phyloP scores from a whole-genome alignment of 2,888 invertebrate genomes.

The Leptinotarsa tumamoca region DNA sequence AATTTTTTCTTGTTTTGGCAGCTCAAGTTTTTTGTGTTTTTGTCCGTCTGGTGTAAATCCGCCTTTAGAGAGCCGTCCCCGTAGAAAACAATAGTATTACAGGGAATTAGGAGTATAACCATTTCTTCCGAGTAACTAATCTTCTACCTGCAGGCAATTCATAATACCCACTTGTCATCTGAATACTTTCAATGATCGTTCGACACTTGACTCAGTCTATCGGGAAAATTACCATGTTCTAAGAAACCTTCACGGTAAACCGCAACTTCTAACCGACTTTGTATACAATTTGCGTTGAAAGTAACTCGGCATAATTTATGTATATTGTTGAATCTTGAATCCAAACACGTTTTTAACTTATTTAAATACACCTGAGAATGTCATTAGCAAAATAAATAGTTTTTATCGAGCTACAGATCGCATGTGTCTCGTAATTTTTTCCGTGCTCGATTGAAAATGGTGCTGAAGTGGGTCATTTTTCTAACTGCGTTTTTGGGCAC shows the following conservation, averaged over 20 bases:
- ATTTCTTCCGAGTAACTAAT: too few species aligned
- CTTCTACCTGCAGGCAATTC: too few species aligned
- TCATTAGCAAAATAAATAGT: conserved; percentile 17
- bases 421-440: conserved; percentile 1
- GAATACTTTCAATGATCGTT: too few species aligned
- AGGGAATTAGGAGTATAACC: too few species aligned
- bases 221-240: not conserved
- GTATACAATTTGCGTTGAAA: conserved; percentile 17
- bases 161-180: too few species aligned
- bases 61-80: too few species aligned
- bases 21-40: too few species aligned
- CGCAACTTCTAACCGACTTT: not conserved
- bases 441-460: conserved; percentile 6
- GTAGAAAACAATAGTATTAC: too few species aligned
- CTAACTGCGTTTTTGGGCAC: not conserved
- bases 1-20: too few species aligned
- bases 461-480: not conserved
- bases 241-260: not conserved
- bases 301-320: not conserved
- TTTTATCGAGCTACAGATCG: not conserved
- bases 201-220: not conserved
- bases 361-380: conserved; percentile 9
- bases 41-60: too few species aligned
- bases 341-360: conserved; percentile 24
- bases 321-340: not conserved